Base-by-base conservation (phyloP, 2,113 vertebrate genomes). In the Nanorana parkeri region DNA sequence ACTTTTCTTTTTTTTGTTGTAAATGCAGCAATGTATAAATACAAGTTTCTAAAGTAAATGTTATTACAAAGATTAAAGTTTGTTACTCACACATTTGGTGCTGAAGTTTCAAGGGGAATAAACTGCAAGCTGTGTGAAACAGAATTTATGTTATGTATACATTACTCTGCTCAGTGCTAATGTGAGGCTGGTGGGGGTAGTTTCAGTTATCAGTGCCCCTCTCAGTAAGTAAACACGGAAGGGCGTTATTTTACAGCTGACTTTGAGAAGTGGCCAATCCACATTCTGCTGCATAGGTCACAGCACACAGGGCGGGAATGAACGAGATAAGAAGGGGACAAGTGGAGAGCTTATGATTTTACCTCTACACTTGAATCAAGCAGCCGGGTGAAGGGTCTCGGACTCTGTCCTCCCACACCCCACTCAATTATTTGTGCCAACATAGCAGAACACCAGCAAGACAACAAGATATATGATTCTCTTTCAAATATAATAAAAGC, bases 261-360 rank as follows among this genome's bases (percentile, higher is more conserved):
- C 64, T 68, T 29, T 68, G n/a, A 60, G 17, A 76, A 76, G 60
- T 76, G 72, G 80, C 80, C 71, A 83, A 76, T 83, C 80, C 80
- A 83, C 80, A 81, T 81, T 81, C 69, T 81, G 61, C 80, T 58
- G 52, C 65, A 65, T 52, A 60, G 80, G 61, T 67, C 71, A 58
- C 20, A 52, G 28, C 58, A 51, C 26, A 21, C 52, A 75, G 72
- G 56, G 51, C 23, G 80, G 61, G 52, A 64, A 41, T n/a, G 72
- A 24, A 5, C 5, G 29, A 41, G 72, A 76, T 76, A 83, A 76
- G 80, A 54, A 65, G 54, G 64, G 80, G 55, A 55, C 11, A 28
- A 58, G 54, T 60, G 52, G 20, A 36, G 17, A 23, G 55, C 71
- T 82, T 65, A 76, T 83, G 74, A 71, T 81, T 67, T 76, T 68